Conservation (phyloP, 2,113 vertebrate genomes). For the Porphyrio hochstetteri region DNA sequence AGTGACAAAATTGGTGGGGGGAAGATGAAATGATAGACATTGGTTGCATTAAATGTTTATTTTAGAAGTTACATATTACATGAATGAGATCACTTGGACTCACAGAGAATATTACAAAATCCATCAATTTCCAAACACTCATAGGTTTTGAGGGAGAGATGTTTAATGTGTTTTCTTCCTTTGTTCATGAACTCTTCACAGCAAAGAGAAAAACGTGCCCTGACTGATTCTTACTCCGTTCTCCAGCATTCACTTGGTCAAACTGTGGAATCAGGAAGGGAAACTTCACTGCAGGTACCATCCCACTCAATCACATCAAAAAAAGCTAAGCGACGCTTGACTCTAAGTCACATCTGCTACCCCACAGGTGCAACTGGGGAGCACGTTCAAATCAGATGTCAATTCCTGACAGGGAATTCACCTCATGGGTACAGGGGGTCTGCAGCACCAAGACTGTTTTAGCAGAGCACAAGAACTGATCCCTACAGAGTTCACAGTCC, state of each 20-base stretch:
- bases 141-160: not conserved
- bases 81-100: not conserved
- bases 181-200: not conserved
- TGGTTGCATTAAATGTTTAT: not conserved
- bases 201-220: not conserved
- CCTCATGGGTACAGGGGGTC: not conserved
- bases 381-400: not conserved
- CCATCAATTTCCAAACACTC: not conserved
- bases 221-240: not conserved
- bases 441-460: not conserved
- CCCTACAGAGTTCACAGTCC: not conserved
- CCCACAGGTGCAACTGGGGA: not conserved
- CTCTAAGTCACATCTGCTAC: not conserved
- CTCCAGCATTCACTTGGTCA: not conserved
- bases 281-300: not conserved
- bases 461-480: not conserved
- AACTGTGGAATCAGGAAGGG: not conserved
- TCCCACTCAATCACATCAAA: not conserved
- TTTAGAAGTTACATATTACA: not conserved
- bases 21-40: not conserved
- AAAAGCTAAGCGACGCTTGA: not conserved
- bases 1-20: not conserved
- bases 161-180: not conserved
- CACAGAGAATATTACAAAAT: not conserved
- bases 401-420: not conserved